Evolutionary conservation across 2,888 invertebrate genomes (phyloP), one percentile per base, ranked within the genome.

Genomic region (Cephus rjabovi): DNA sequence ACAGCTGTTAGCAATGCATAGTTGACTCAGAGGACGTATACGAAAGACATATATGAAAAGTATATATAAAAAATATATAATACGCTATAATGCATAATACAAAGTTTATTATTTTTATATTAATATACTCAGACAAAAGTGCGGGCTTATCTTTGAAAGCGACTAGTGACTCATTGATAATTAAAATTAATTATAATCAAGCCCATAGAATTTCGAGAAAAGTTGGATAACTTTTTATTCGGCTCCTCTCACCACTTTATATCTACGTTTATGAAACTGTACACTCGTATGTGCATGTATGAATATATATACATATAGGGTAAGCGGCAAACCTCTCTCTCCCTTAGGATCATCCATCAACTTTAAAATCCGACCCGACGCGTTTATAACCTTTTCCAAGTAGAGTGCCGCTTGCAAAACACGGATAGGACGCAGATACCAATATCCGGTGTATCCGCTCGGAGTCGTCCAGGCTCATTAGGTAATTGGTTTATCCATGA

Each of bases 301-400:
- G 0, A 15, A 3, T 35, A 12, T 11, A 11, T 34, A 11, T 11
- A 35, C 6, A 40, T 1, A 15, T 23, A 56, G 56, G 23, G 9
- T 23, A 23, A 56, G 9, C 23, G 23, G 23, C 23, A 56, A 56
- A 23, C 56, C 56, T 56, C 56, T 56, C 6, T 56, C 23, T 56
- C 56, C 23, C 56, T 56, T 68, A 35, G 69, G 77, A 77, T 56
- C 75, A 79, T 77, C 77, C 75, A 75, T 79, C 79, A 77, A 77
- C 75, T 79, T 79, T 79, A 75, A 77, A 77, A 73, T 74, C 75
- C 33, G 4, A 6, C 56, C 23, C 56, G 23, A 23, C 56, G 56
- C 56, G 34, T 73, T 69, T 56, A 71, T 34, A 75, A 56, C 23
- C 75, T 30, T 76, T 76, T 76, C 73, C 12, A 31, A 34, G 33